Evolutionary conservation across 2,113 vertebrate species (phyloP), one percentile per base, ranked within the genome.

Genomic region (Dromiciops gliroides): DNA sequence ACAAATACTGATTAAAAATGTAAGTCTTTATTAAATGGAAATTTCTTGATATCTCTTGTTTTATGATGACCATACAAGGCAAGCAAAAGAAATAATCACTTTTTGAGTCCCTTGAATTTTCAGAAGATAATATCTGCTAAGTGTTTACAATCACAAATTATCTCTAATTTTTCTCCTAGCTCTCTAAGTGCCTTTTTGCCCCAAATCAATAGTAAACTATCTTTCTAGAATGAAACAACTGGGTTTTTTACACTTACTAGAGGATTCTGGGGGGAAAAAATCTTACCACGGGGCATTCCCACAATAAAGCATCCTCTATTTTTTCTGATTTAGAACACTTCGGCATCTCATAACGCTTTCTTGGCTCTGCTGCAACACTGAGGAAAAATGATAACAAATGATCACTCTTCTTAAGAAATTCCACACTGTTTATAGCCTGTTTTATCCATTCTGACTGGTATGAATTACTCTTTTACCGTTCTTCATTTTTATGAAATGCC

Each of bases 221-320:
- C 96, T 67, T 94, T 97, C 44, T 90, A 94, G 50, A 90, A 31
- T 92, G 94, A 91, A 93, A 96, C 48, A 96, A 10, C 22, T 37
- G 56, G 26, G 9, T 4, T 75, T 44, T 83, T 83, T 22, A 83
- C n/a, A 44, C 89, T 92, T 90, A 51, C 56, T 96, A 95, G 95
- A 8, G 95, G 95, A 96, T 83, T n/a, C 1, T 92, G 48, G 88
- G 95, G 56, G 10, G 31, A 1, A 92, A 3, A 98, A 97, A 95
- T 98, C 99, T 99, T 98, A 99, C 99, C 98, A 99, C 97, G 90
- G 99, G 99, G 92, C 99, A 99, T 98, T 99, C 99, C 98, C 99
- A 99, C 96, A 99, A 98, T 96, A 99, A 98, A 60, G 99, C 99
- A 99, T 99, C 99, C 98, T 99, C 99, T 98, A 99, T 99, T 98